Evolutionary conservation across 92 coral and sea anemone species (phyloP).

Genomic region (Ricordea florida): DNA sequence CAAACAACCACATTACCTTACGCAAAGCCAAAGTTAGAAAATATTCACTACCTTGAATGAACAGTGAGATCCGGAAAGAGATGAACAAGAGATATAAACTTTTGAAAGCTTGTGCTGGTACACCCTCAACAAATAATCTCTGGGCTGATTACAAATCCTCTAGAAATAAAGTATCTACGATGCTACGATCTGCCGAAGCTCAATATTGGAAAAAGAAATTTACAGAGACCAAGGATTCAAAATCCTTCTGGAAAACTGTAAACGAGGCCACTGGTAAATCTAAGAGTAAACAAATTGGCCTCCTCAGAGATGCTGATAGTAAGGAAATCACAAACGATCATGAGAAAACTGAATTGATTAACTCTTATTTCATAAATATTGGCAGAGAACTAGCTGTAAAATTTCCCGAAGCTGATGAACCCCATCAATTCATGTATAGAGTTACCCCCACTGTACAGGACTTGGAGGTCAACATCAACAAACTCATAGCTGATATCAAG

Average conservation of each 20-base stretch:
- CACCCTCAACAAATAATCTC: no score
- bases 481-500: not conserved
- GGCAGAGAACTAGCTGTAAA: conserved; percentile 27
- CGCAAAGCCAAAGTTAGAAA: no score
- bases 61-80: no score
- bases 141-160: no score
- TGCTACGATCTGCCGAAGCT: no score
- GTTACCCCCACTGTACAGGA: conserved; percentile 15
- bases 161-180: no score
- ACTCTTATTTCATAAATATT: conserved; percentile 15
- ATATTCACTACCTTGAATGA: no score
- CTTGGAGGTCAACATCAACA: conserved; percentile 2
- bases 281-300: conserved; percentile 30
- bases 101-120: no score
- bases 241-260: conserved; percentile 41
- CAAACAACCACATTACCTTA: no score
- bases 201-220: conserved; percentile 6
- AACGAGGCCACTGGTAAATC: conserved; percentile 23
- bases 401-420: conserved; percentile 20
- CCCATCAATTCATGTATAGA: conserved; percentile 5
- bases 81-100: no score
- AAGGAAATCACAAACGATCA: not conserved
- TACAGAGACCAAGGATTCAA: conserved; percentile 13
- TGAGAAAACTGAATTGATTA: conserved; percentile 5
- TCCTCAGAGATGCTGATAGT: not conserved